Conservation (phyloP, 2,113 vertebrate species). For the Zonotrichia leucophrys region DNA sequence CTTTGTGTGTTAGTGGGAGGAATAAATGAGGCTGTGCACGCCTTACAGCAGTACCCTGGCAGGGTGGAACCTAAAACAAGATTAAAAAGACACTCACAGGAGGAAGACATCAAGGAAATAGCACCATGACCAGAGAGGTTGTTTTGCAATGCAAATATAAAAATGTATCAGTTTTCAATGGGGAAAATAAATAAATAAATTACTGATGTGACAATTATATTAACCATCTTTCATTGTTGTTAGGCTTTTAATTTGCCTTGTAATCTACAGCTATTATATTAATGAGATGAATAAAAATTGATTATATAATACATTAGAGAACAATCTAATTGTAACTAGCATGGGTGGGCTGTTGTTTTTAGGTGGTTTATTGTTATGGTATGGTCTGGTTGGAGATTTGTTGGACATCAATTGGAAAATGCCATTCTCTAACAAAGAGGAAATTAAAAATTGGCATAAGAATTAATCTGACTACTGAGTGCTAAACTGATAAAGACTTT, state of each 20-base stretch:
- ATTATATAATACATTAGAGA: background rate
- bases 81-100: background rate
- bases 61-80: background rate
- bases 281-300: conserved; percentile 10
- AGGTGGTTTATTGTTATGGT: background rate
- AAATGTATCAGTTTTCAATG: background rate
- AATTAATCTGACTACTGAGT: background rate
- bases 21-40: background rate
- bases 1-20: background rate
- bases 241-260: conserved; percentile 25
- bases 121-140: background rate
- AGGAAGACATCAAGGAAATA: background rate
- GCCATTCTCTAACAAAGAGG: background rate
- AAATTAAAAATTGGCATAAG: background rate
- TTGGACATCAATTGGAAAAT: background rate
- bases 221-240: background rate
- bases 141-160: background rate
- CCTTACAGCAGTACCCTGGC: background rate
- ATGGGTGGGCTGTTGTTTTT: background rate
- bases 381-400: background rate
- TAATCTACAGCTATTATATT: conserved; percentile 12
- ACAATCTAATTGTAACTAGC: conserved; percentile 1
- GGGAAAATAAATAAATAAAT: background rate
- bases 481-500: background rate
- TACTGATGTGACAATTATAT: background rate